Percentiles rank a stretch among this genome's conserved stretches.
Evolutionary conservation across 2,888 invertebrate genomes (phyloP).

Genomic region (Hymenopus coronatus): DNA sequence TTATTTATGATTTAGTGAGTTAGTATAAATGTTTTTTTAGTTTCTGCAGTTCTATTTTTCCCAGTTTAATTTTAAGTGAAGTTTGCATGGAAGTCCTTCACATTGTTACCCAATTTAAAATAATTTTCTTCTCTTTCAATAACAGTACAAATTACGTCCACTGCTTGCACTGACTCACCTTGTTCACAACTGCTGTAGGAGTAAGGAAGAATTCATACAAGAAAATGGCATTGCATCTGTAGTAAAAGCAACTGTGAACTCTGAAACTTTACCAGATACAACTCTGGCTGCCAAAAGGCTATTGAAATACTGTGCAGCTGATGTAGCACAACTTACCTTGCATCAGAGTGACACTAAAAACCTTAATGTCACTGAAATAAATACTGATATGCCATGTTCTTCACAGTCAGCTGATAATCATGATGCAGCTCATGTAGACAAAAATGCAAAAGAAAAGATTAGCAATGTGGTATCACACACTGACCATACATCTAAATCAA

Average conservation of each 20-base stretch:
- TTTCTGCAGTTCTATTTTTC: no score
- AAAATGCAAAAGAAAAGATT: not conserved
- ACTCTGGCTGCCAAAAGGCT: conserved; percentile 7
- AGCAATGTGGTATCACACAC: not conserved
- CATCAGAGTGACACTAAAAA: not conserved
- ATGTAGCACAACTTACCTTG: not conserved
- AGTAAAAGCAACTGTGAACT: conserved; percentile 10
- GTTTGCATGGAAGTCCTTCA: no score
- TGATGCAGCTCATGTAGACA: not conserved
- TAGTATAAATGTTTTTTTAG: no score
- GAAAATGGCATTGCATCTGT: conserved; percentile 12
- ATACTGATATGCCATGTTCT: not conserved
- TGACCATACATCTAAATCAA: not conserved
- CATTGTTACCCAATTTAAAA: not conserved
- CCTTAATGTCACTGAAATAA: not conserved
- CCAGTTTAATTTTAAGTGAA: no score
- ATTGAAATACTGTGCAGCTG: conserved; percentile 5
- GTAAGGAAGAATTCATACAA: conserved; percentile 12
- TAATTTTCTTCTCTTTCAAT: not conserved
- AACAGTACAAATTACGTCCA: conserved; percentile 12
- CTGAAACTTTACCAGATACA: not conserved
- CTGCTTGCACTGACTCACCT: conserved; percentile 16
- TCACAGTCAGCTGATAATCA: not conserved
- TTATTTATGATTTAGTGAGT: no score
- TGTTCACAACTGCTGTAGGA: not conserved